Base-by-base conservation (phyloP, 2,797 vertebrate genomes). In the Orestias chungarensis region DNA sequence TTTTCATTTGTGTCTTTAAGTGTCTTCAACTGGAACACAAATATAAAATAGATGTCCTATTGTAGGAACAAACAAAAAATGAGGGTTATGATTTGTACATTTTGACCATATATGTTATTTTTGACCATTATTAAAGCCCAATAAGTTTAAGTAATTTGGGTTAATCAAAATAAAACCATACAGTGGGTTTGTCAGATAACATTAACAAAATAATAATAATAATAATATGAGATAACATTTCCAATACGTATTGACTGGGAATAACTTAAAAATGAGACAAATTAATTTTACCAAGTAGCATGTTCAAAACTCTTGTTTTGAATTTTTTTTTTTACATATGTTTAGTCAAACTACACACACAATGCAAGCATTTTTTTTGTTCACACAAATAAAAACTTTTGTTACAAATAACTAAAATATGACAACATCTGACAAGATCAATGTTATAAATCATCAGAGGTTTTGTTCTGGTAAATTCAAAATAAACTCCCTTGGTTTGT, bases 201-300 rank as follows among this genome's bases (percentile, higher is more conserved):
- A n/a, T n/a, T n/a, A n/a, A n/a, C n/a, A n/a, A n/a, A n/a, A n/a
- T n/a, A n/a, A n/a, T n/a, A n/a, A n/a, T n/a, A n/a, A n/a, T n/a
- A n/a, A n/a, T n/a, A n/a, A n/a, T n/a, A n/a, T n/a, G n/a, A n/a
- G n/a, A n/a, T n/a, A n/a, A n/a, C n/a, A n/a, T n/a, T n/a, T n/a
- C n/a, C 75, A 81, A 82, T 73, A 78, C 76, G 80, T 61, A 55
- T 44, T 78, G 81, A 78, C 73, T 57, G 52, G 78, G 71, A 76
- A 65, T 74, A 76, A 40, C 65, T 71, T 84, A 80, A 84, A 83
- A 83, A 86, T 80, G n/a, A 80, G 76, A 78, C 82, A 69, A 71
- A 75, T 82, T 82, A 76, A 85, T 82, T 78, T 81, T 79, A 82
- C 81, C 64, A 66, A 82, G 75, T 57, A 74, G 52, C 65, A 71